Percentiles rank a stretch among this genome's conserved stretches.
These are phyloP conservation scores for Sitophilus oryzae DNA, from an alignment of 1,140 invertebrate species.

Conservation along the genomic window DNA sequence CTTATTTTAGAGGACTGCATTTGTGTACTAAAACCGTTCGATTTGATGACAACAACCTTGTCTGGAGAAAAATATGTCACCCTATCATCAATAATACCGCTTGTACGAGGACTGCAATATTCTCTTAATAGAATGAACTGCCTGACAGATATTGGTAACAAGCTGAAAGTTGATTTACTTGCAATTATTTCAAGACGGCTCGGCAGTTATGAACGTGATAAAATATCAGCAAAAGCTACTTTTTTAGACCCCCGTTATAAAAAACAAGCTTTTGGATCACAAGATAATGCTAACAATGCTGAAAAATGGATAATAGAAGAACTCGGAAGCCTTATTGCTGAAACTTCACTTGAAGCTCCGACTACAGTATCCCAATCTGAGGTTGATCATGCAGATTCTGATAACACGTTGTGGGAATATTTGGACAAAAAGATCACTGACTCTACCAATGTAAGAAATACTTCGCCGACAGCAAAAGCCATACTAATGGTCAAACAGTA, in stretches of 20 bases:
- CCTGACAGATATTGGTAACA: slow-evolving; percentile 1
- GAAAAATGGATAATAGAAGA: slow-evolving; percentile 33
- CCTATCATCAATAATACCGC: slow-evolving; percentile 31
- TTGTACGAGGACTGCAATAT: slow-evolving; percentile 32
- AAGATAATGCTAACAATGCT: slow-evolving; percentile 33
- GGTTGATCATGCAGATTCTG: neutral
- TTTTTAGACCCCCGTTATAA: slow-evolving; percentile 38
- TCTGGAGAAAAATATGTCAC: slow-evolving; percentile 35
- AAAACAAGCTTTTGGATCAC: slow-evolving; percentile 32
- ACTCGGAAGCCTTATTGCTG: slow-evolving; percentile 12
- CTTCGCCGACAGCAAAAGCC: slow-evolving; percentile 7
- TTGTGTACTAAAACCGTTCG: slow-evolving; percentile 9
- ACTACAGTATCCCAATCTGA: neutral
- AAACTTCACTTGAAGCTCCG: neutral
- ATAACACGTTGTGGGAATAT: slow-evolving; percentile 10
- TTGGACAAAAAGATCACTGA: slow-evolving; percentile 16
- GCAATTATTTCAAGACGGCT: slow-evolving; percentile 18
- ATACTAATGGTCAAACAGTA: slow-evolving; percentile 10
- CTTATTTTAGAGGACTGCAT: slow-evolving; percentile 2
- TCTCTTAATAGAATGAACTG: slow-evolving; percentile 17
- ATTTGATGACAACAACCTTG: slow-evolving; percentile 17
- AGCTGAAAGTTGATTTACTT: slow-evolving; percentile 5
- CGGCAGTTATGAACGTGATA: slow-evolving; percentile 27
- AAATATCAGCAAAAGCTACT: slow-evolving; percentile 32
- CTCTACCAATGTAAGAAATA: neutral